Percentiles rank a stretch among this genome's conserved stretches.
These are phyloP conservation scores for Cartodere bifasciata DNA, from an alignment of 2,888 invertebrate genomes.

Conservation along the genomic window DNA sequence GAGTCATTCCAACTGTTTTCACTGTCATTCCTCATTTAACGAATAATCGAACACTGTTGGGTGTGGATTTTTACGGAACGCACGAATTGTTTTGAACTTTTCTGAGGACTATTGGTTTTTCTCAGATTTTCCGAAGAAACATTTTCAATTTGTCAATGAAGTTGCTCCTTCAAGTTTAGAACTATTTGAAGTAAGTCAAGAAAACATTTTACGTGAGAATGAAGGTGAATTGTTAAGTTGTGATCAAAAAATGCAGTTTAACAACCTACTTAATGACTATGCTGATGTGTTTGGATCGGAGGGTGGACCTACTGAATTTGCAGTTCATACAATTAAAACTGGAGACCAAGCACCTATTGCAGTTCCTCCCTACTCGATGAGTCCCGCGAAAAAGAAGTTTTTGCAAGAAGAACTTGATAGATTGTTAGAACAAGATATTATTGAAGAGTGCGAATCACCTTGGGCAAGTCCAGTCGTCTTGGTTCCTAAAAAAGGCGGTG, in stretches of 20 bases:
- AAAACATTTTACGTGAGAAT: constrained; percentile 2
- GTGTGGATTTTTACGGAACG: too few species aligned
- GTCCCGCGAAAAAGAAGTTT: constrained; percentile 17
- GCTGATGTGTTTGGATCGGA: constrained; percentile 7
- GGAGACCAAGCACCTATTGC: constrained; percentile 23
- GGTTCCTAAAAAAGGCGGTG: constrained; percentile 25
- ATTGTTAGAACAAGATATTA: constrained; percentile 24
- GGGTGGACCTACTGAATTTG: constrained; percentile 13
- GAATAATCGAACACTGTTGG: too few species aligned
- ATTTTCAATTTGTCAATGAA: too few species aligned
- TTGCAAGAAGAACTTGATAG: constrained; percentile 21
- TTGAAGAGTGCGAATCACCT: constrained; percentile 29
- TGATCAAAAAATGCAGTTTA: constrained; percentile 1
- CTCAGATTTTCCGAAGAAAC: too few species aligned
- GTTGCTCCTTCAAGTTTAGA: too few species aligned
- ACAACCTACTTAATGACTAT: constrained; percentile 1
- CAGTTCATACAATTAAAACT: constrained; percentile 22
- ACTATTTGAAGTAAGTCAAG: too few species aligned
- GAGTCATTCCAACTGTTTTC: too few species aligned
- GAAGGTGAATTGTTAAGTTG: constrained; percentile 2
- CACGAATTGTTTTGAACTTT: too few species aligned
- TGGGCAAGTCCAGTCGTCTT: constrained; percentile 27
- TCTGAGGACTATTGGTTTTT: too few species aligned
- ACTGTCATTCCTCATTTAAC: too few species aligned
- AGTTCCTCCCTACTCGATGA: constrained; percentile 24